phyloP scores from a whole-genome alignment of 2,797 vertebrate species.

The Knipowitschia caucasica region DNA sequence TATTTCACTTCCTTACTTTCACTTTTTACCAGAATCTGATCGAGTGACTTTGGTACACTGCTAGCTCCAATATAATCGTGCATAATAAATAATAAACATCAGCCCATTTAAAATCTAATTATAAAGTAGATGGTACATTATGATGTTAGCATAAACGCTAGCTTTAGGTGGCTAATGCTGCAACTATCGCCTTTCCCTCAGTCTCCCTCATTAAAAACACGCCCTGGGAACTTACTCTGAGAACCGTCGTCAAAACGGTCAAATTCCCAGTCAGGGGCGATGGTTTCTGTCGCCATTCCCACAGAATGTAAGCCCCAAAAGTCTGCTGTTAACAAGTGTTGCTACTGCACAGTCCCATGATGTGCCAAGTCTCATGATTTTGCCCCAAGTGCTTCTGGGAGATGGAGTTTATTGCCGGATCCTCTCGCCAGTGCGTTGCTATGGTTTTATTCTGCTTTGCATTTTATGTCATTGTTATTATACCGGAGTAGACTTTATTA shows the following conservation, averaged over 20 bases:
- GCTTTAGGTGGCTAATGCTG: constrained; percentile 3
- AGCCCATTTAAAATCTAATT: not conserved
- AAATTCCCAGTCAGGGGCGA: constrained; percentile 94
- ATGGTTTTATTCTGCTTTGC: too few relatives aligned
- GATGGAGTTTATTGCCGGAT: constrained; percentile 53
- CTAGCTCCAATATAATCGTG: not conserved
- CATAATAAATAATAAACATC: not conserved
- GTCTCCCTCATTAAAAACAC: not conserved
- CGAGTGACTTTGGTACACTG: not conserved
- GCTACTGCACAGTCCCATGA: constrained; percentile 54
- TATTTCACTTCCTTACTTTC: too few relatives aligned
- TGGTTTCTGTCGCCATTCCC: constrained; percentile 81
- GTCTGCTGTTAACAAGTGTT: constrained; percentile 21
- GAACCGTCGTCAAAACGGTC: constrained; percentile 96
- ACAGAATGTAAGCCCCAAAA: constrained; percentile 11
- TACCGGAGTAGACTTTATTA: too few relatives aligned
- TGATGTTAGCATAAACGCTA: constrained; percentile 35
- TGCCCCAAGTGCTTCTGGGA: constrained; percentile 58
- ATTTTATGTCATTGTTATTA: too few relatives aligned
- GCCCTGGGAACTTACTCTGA: constrained; percentile 81
- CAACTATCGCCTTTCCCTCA: not conserved
- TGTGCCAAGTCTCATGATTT: constrained; percentile 70
- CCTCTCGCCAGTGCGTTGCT: too few relatives aligned
- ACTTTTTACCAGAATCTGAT: not conserved
- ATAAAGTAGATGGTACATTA: not conserved